Percentiles rank a stretch among this genome's conserved stretches.
These are phyloP conservation scores for Brevimyrus niger DNA, from an alignment of 2,113 vertebrate species.

Conservation along the genomic window DNA sequence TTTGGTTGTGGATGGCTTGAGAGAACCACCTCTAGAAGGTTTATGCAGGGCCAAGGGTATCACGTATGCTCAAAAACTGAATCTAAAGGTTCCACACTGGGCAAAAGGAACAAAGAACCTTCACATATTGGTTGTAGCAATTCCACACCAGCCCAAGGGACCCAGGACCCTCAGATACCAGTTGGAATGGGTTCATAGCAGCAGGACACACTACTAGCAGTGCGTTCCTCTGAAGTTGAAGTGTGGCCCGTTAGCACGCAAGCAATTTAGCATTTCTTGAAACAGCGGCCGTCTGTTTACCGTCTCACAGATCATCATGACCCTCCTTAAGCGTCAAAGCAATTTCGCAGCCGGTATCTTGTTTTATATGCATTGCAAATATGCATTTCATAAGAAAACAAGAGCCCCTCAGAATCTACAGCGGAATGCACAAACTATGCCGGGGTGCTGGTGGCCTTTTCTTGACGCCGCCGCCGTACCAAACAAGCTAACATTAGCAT, in stretches of 20 bases:
- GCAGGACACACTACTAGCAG: not conserved
- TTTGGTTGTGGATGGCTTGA: not conserved
- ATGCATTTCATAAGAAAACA: not conserved
- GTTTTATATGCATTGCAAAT: not conserved
- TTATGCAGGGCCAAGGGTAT: not conserved
- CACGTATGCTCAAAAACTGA: not conserved
- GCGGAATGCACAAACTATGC: not conserved
- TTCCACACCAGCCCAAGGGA: not conserved
- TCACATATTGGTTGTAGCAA: not conserved
- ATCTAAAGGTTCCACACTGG: not conserved
- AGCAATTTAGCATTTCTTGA: not conserved
- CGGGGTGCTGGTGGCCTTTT: not conserved
- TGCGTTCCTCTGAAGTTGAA: not conserved
- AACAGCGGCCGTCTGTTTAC: not conserved
- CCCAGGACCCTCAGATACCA: not conserved
- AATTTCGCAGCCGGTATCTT: not conserved
- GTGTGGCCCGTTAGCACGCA: not conserved
- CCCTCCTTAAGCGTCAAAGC: not conserved
- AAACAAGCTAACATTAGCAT: not conserved
- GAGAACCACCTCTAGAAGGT: not conserved
- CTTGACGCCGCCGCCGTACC: not conserved
- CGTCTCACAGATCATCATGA: not conserved
- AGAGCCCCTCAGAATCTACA: not conserved
- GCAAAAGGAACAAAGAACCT: not conserved
- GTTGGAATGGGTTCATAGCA: not conserved